Evolutionary conservation across 2,888 invertebrate species (phyloP), one percentile per base, ranked within the genome.

Genomic region (Coenonympha glycerion): DNA sequence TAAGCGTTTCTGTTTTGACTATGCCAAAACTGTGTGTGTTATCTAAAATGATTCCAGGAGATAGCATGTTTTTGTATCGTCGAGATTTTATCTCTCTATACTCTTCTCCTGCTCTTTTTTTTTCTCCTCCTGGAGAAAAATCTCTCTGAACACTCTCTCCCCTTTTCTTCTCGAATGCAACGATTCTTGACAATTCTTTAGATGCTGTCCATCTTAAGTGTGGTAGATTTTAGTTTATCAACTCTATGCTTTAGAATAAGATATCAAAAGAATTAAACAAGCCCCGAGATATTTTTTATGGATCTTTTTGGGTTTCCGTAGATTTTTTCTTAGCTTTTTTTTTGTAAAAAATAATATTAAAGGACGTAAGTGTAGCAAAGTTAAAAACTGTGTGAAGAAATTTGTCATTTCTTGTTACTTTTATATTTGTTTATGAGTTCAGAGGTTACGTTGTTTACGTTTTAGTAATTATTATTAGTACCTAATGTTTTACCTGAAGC

Each of bases 1-100:
- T 74, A 0, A 80, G 54, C 0, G 79, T 72, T 52, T 83, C 81
- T 0, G 79, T 81, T 48, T 82, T 83, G 15, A 81, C 73, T 49
- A 80, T 76, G 0, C 79, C 76, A 55, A 78, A 80, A 52, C 82
- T 76, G 57, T 67, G 79, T 0, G 71, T 50, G 31, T 72, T 77
- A 49, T 80, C 76, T 15, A 79, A 53, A 22, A 82, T 69, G 1
- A 79, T 45, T 0, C 74, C 76, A 6, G 71, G 69, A 1, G 80
- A 71, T 34, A 81, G 55, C 79, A 81, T n/a, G n/a, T 84, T 55
- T n/a, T 15, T 47, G 52, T 41, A 46, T 28, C 42, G 15, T 28
- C 42, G 15, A 41, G 15, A 19, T 18, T 13, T 33, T 33, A 9
- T 9, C 9, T 1, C 9, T 8, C 9, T 6, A 8, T 16, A 16